Base-by-base conservation (phyloP, 2,113 vertebrate genomes). In the Labeo catla region DNA sequence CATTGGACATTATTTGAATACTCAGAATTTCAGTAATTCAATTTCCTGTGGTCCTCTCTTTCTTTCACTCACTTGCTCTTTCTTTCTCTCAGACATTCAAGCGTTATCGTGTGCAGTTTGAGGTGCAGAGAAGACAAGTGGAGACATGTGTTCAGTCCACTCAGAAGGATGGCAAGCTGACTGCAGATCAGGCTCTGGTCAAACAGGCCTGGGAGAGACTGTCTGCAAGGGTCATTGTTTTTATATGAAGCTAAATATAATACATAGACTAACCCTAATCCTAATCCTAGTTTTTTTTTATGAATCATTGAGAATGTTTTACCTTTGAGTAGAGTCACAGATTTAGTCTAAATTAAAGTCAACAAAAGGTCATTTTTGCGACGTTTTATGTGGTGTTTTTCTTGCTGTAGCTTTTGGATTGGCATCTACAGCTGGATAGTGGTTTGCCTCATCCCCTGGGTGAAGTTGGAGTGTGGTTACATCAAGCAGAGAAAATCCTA, bases 121-220 rank as follows among this genome's bases (percentile, higher is more conserved):
- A 99, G 86, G 91, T 96, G 57, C 98, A 97, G 94, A 97, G 94
- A 90, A 98, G 97, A 88, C 97, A 97, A 88, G 92, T 96, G 15
- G 97, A 98, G 84, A 90, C 93, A 11, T 92, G 95, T 89, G 92
- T 97, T 7, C 96, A 97, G 88, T 97, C 98, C 0, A 28, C 95
- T 80, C 93, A 96, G 68, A 96, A 95, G 91, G 97, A 98, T 2
- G 96, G 97, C 1, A 99, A 99, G 91, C 92, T 99, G 81, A 97
- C 97, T 1, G 97, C 97, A 91, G 98, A 99, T 87, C 98, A 99
- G 92, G 97, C 97, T 1, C 91, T 98, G 88, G 94, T 99, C 86
- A 99, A 98, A 87, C 98, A 99, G 89, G 95, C 96, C 8, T 99
- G 97, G 98, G 98, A 99, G 8, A 95, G 96, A 87, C 93, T 97